Evolutionary conservation across 1,140 invertebrate species (phyloP).

Genomic region (Sesamia nonagrioides): DNA sequence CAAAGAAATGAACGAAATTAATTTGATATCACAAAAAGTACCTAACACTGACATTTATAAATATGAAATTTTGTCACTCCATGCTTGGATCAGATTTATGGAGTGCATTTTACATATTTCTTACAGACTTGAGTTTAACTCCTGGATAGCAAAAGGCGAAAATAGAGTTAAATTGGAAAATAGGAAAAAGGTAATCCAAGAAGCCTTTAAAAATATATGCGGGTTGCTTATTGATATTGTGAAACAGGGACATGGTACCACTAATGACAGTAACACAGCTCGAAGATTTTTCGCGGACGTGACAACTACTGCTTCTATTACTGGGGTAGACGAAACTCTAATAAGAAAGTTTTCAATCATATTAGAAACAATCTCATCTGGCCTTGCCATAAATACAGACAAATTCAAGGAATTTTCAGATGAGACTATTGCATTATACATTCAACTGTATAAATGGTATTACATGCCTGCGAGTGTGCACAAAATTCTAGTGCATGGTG

Average conservation of each 20-base stretch:
- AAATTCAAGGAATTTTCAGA: constrained; percentile 7
- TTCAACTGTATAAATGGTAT: constrained; percentile 8
- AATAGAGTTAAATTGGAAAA: background rate
- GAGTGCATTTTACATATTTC: background rate
- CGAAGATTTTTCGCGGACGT: background rate
- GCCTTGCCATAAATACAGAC: constrained; percentile 14
- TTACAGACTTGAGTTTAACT: background rate
- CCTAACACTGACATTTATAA: background rate
- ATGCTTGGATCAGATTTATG: background rate
- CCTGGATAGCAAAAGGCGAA: background rate
- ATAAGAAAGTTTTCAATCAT: constrained; percentile 2
- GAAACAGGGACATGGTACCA: constrained; percentile 7
- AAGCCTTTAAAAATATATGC: background rate
- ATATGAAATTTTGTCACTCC: background rate
- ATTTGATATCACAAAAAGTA: background rate
- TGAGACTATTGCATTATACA: background rate
- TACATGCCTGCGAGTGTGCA: constrained; percentile 31
- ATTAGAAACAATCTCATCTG: constrained; percentile 16
- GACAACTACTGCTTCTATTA: background rate
- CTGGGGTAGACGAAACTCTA: background rate
- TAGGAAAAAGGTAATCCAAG: background rate
- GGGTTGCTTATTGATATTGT: background rate
- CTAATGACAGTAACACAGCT: constrained; percentile 11
- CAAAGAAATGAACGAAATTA: background rate
- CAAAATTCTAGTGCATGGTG: constrained; percentile 9